Base-by-base conservation (phyloP, 2,797 vertebrate species). In the Macropodus opercularis region DNA sequence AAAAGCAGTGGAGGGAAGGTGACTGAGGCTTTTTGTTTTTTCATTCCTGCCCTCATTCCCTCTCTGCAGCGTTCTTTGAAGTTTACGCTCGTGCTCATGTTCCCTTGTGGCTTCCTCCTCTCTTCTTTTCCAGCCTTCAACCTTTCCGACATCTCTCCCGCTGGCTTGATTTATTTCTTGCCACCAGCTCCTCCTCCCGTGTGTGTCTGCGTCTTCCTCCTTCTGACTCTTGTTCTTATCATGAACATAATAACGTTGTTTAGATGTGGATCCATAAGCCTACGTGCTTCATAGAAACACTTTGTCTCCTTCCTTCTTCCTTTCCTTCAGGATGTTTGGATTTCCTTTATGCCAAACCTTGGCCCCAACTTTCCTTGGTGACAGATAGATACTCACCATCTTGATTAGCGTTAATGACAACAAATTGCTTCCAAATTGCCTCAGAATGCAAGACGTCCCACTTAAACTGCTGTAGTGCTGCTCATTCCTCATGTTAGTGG, bases 401-500 rank as follows among this genome's bases (percentile, higher is more conserved):
- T 32, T 26, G 10, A 68, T 75, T 63, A 44, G 48, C 11, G 2
- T 41, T 67, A 77, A 78, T 48, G 53, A 50, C 47, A 34, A 24
- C 56, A 60, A 55, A 75, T 65, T 35, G 55, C 58, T 52, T 4
- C 13, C 56, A 63, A 76, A 75, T 69, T 77, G 61, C 26, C 51
- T 39, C 27, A 48, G 52, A 69, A 78, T 62, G 58, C 4, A 2
- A 73, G 58, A 54, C 43, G 59, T 53, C 27, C 26, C 13, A 1
- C 22, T 24, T 8, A 67, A 61, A 44, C 7, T 8, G 6, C 31
- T 3, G 18, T 35, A 1, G 22, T 62, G n/a, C n/a, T n/a, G n/a
- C n/a, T n/a, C n/a, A 11, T 49, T 59, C 34, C 27, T 63, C 42
- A 35, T 17, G 1, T 19, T 0, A 1, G 39, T 9, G 17, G 34